A percentile compares a stretch with the other conserved stretches of the same genome.
These are phyloP conservation scores for Cardiocondyla obscurior DNA, from an alignment of 1,140 invertebrate species.

Conservation along the genomic window DNA sequence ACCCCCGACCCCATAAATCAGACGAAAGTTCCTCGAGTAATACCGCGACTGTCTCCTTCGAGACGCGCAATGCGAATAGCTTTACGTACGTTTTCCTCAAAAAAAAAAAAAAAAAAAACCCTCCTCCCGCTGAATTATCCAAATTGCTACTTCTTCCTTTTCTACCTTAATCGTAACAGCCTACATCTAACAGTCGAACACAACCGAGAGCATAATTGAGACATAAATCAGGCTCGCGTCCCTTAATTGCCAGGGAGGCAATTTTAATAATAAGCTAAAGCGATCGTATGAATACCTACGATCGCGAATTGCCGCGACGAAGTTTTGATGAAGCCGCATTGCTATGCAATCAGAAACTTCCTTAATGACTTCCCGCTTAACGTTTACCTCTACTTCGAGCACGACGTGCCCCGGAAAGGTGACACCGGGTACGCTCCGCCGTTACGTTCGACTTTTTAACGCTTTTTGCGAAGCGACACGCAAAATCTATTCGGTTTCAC, in stretches of 20 bases:
- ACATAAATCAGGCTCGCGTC: slow-evolving; percentile 23
- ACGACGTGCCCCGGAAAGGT: not conserved
- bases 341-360: slow-evolving; percentile 21
- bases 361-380: slow-evolving; percentile 38
- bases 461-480: not conserved
- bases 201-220: not conserved
- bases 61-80: slow-evolving; percentile 24
- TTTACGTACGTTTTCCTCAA: not conserved
- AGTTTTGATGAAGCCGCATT: slow-evolving; percentile 17
- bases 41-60: slow-evolving; percentile 47
- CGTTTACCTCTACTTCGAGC: not conserved
- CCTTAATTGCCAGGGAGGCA: slow-evolving; percentile 17
- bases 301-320: slow-evolving; percentile 7
- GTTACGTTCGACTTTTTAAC: not conserved
- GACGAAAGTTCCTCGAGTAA: slow-evolving; percentile 53
- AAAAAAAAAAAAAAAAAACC: no score
- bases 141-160: not conserved
- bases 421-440: not conserved
- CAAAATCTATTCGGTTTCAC: slow-evolving; percentile 5
- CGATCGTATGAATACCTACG: slow-evolving; percentile 24
- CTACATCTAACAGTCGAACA: not conserved
- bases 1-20: slow-evolving; percentile 62
- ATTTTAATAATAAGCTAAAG: slow-evolving; percentile 49
- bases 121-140: not conserved
- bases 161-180: not conserved